phyloP scores from a whole-genome alignment of 2,888 invertebrate genomes.

The Venustoraphidia nigricollis region DNA sequence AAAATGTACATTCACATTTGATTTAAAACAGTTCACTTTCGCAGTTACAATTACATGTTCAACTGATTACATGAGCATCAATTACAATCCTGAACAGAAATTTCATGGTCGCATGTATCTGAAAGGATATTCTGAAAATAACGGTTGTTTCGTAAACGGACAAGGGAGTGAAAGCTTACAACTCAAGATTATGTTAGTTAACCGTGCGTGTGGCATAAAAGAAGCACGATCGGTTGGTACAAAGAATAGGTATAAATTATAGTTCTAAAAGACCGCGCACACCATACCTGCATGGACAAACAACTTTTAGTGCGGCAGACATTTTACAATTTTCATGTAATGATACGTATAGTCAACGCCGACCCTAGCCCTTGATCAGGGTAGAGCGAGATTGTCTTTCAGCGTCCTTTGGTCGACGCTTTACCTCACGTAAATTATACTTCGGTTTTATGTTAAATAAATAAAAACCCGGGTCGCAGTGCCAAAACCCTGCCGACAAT shows the following conservation, averaged over 20 bases:
- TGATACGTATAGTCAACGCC: too few relatives aligned
- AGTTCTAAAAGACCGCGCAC: too few relatives aligned
- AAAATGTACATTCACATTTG: constrained; percentile 1
- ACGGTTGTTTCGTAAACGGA: constrained; percentile 45
- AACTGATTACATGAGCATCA: constrained; percentile 51
- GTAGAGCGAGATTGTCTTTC: too few relatives aligned
- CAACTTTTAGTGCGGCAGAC: too few relatives aligned
- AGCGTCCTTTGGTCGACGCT: too few relatives aligned
- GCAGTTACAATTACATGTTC: constrained; percentile 67
- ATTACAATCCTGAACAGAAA: constrained; percentile 40
- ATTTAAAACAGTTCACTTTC: constrained; percentile 12
- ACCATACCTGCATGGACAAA: too few relatives aligned
- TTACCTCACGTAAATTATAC: too few relatives aligned
- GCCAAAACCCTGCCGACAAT: too few relatives aligned
- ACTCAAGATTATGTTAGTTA: constrained; percentile 41
- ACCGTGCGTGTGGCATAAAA: constrained; percentile 37
- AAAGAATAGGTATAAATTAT: constrained; percentile 31
- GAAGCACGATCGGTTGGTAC: constrained; percentile 34
- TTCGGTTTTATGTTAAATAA: too few relatives aligned
- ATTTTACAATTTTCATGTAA: too few relatives aligned
- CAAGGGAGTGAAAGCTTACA: constrained; percentile 32
- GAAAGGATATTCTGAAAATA: constrained; percentile 53
- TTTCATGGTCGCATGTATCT: constrained; percentile 68
- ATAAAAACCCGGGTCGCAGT: too few relatives aligned
- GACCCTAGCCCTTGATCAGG: too few relatives aligned